These are phyloP conservation scores for Nomada fabriciana DNA, from an alignment of 2,888 invertebrate species.

Conservation along the genomic window DNA sequence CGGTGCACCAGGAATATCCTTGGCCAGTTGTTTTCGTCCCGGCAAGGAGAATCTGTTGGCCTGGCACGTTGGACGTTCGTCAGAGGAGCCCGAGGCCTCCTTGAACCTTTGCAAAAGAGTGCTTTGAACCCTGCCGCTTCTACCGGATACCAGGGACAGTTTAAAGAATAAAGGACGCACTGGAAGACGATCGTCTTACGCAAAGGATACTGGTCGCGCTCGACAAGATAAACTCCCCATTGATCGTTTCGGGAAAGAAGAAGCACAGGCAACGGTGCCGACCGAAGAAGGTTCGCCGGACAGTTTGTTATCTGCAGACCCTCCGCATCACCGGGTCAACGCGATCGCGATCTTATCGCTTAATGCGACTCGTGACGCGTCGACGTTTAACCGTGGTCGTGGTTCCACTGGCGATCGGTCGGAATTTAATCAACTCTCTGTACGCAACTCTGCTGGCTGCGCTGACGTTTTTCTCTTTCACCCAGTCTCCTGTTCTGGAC, in stretches of 20 bases:
- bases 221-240: not conserved
- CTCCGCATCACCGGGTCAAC: slow-evolving; percentile 47
- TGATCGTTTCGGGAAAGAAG: not conserved
- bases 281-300: slow-evolving; percentile 41
- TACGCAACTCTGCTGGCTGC: not conserved
- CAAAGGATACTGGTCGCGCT: no score
- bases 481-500: not conserved
- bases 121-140: not conserved
- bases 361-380: slow-evolving; percentile 49
- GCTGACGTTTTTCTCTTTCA: not conserved
- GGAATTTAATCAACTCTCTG: not conserved
- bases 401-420: slow-evolving; percentile 26
- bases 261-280: slow-evolving; percentile 2
- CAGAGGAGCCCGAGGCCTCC: not conserved
- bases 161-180: not conserved
- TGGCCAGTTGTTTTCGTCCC: slow-evolving; percentile 27
- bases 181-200: no score
- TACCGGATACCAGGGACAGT: no score
- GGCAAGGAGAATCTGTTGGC: slow-evolving; percentile 2
- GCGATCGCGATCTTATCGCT: slow-evolving; percentile 53
- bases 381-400: slow-evolving; percentile 58
- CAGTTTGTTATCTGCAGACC: slow-evolving; percentile 30
- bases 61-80: slow-evolving; percentile 28
- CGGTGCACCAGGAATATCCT: not conserved
- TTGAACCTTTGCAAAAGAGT: not conserved